Base-by-base conservation (phyloP, 2,113 vertebrate genomes). In the Bujurquina vittata region DNA sequence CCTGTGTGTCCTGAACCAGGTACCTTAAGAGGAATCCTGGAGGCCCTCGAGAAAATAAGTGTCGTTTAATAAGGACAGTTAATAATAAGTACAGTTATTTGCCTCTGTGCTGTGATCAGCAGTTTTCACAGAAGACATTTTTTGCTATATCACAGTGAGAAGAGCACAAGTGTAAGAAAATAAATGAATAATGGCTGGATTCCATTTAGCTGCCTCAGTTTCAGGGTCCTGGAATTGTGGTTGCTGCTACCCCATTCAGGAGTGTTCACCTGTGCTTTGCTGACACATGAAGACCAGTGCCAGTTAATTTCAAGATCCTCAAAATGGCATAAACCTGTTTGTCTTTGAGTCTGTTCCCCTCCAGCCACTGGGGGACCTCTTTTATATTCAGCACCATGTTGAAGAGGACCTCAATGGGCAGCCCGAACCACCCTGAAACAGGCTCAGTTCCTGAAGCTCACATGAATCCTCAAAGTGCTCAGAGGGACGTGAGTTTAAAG, bases 301-400 rank as follows among this genome's bases (percentile, higher is more conserved):
- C 8, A 20, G 18, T 10, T 0, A 4, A 23, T 57, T 4, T 52
- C 9, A 1, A 7, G 40, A 43, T 1, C 7, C 4, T 17, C 10
- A 5, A 75, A 77, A 57, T 37, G 18, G n/a, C 46, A 3, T 31
- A 75, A 17, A 17, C 35, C 78, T 8, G 9, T 37, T 35, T 37
- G 31, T 35, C 56, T 78, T 17, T 10, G 10, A 55, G 29, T 17
- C 74, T 26, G 17, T 2, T 60, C 6, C 4, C 14, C 61, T 73
- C 23, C n/a, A 75, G 26, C 54, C 26, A 78, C 58, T 60, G 78
- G 49, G 62, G 26, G 15, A 77, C 33, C 78, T 85, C 74, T 81
- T 90, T 89, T 84, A 80, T 43, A 90, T 87, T 82, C 86, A 89
- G 83, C 84, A 88, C 73, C 87, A 89, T 72, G 83, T 60, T 40